Evolutionary conservation across 2,797 vertebrate genomes (phyloP).

Genomic region (Anguilla obscura): DNA sequence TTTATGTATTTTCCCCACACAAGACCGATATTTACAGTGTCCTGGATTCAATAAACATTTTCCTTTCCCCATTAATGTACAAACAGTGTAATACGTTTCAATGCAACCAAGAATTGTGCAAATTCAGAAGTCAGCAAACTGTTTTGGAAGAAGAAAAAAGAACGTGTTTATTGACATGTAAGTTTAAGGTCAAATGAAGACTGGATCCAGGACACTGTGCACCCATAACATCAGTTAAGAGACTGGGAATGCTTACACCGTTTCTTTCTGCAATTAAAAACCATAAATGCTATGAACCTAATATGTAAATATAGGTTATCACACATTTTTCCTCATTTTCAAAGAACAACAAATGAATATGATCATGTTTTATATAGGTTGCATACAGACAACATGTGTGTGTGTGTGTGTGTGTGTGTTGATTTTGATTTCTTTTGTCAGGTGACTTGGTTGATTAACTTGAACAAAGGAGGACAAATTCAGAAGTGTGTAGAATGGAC

Average conservation of each 20-base stretch:
- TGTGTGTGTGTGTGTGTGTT: too few relatives aligned
- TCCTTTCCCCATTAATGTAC: neutral
- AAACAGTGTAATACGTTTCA: neutral
- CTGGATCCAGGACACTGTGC: neutral
- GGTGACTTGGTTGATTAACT: neutral
- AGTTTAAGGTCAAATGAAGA: neutral
- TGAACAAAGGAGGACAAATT: neutral
- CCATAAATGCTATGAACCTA: neutral
- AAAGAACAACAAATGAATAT: too few relatives aligned
- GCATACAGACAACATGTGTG: neutral
- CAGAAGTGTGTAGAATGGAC: neutral
- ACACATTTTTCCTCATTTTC: neutral
- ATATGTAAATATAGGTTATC: conserved; percentile 1
- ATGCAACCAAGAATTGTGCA: neutral
- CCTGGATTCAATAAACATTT: neutral
- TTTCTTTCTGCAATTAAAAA: neutral
- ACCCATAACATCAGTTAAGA: neutral
- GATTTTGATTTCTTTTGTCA: neutral
- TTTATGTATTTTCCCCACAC: conserved; percentile 19
- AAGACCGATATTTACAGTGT: conserved; percentile 23
- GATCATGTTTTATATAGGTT: too few relatives aligned
- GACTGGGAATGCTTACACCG: neutral
- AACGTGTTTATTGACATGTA: neutral
- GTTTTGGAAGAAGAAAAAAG: too few relatives aligned
- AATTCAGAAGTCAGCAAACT: neutral